Conservation (phyloP, 2,888 invertebrate genomes). For the Aleiodes testaceus region DNA sequence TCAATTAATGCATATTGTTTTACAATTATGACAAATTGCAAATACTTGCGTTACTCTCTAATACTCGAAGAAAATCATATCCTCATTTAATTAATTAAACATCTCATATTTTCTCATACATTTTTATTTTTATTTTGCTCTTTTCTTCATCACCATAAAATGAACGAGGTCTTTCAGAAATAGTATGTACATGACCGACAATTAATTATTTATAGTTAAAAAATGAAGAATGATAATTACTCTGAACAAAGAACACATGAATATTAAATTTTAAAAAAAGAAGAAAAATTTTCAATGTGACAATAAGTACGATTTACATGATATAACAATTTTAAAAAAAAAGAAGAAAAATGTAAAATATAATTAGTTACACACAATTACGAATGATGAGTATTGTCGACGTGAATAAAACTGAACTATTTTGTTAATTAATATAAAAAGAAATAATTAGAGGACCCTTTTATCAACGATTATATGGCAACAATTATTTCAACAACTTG, state of each 20-base stretch:
- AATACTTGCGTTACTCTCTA: slow-evolving; percentile 57
- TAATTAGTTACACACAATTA: slow-evolving; percentile 22
- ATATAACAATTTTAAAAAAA: slow-evolving; percentile 32
- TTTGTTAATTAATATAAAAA: slow-evolving; percentile 1
- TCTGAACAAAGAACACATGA: slow-evolving; percentile 49
- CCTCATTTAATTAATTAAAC: slow-evolving; percentile 11
- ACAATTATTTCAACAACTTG: slow-evolving; percentile 27
- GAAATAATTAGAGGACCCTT: neutral
- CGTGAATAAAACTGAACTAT: slow-evolving; percentile 48
- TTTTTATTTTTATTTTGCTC: slow-evolving; percentile 23
- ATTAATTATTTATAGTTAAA: slow-evolving; percentile 47
- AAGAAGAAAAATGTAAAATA: slow-evolving; percentile 13
- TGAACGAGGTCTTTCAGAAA: slow-evolving; percentile 48
- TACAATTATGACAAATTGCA: slow-evolving; percentile 57
- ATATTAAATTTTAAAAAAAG: slow-evolving; percentile 45
- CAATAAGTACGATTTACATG: slow-evolving; percentile 25
- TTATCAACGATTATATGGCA: slow-evolving; percentile 39
- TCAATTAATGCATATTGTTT: slow-evolving; percentile 59
- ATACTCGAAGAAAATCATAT: slow-evolving; percentile 52
- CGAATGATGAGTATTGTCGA: slow-evolving; percentile 66
- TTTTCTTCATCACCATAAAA: slow-evolving; percentile 53
- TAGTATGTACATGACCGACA: slow-evolving; percentile 58
- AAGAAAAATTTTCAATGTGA: slow-evolving; percentile 10
- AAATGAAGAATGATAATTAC: slow-evolving; percentile 47
- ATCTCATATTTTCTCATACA: neutral